Evolutionary conservation across 2,888 invertebrate genomes (phyloP).

Genomic region (Erebia aethiops): DNA sequence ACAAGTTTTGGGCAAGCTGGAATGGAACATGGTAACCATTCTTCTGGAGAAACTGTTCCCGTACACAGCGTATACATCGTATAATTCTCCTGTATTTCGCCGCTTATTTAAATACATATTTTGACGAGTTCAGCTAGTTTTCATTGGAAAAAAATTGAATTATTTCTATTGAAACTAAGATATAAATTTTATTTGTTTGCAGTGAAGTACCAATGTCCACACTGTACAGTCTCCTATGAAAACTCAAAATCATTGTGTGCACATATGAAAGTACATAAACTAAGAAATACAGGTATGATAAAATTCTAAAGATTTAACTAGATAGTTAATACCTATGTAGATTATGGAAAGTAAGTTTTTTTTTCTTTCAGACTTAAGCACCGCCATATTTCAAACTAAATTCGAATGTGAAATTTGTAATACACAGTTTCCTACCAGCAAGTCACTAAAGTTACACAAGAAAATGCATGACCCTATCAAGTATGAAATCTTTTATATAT

Average conservation of each 20-base stretch:
- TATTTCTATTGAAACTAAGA: too few species aligned
- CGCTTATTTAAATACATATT: too few species aligned
- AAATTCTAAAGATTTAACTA: not conserved
- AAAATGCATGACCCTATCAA: conserved; percentile 89
- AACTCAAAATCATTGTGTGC: conserved; percentile 82
- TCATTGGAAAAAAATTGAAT: too few species aligned
- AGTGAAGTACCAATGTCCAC: conserved; percentile 74
- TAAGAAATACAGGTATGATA: conserved; percentile 50
- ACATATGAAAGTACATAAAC: conserved; percentile 84
- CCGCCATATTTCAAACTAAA: conserved; percentile 37
- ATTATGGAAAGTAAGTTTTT: too few species aligned
- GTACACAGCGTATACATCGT: too few species aligned
- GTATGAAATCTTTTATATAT: conserved; percentile 54
- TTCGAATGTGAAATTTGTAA: conserved; percentile 86
- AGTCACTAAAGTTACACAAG: conserved; percentile 86
- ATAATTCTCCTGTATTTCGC: too few species aligned
- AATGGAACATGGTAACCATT: too few species aligned
- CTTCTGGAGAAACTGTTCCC: too few species aligned
- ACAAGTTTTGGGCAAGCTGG: too few species aligned
- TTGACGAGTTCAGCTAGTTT: too few species aligned
- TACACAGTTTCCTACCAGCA: conserved; percentile 86
- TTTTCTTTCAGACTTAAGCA: conserved; percentile 44
- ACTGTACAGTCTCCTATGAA: conserved; percentile 76
- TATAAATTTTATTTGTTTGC: conserved; percentile 44
- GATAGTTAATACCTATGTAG: too few species aligned